Base-by-base conservation (phyloP, 2,113 vertebrate species). In the Mormoops blainvillei region DNA sequence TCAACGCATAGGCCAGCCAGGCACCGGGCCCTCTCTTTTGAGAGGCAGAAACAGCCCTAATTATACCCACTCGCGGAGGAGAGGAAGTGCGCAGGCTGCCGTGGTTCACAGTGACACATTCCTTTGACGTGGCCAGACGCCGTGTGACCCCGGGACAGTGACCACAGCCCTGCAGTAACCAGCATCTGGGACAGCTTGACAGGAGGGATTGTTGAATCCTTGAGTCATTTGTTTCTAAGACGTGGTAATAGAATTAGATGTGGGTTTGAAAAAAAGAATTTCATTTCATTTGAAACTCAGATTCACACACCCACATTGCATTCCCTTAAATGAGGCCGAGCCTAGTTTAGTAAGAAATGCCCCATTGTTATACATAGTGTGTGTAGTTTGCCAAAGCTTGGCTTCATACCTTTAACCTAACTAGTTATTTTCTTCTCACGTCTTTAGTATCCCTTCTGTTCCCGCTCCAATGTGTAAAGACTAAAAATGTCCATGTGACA, bases 211-310 rank as follows among this genome's bases (percentile, higher is more conserved):
- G 52, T 85, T 68, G 22, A 95, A 68, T 31, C 36, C 38, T 43
- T 85, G 61, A 85, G 48, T 94, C 22, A 45, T 85, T 85, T 81
- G 76, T 15, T 67, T 91, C 86, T 58, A 61, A 94, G 61, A 84
- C 15, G 31, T 1, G 38, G 54, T 68, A 61, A 50, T 43, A 87
- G n/a, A 71, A 91, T 28, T 48, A 54, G 65, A 19, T 82, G 10
- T 36, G 24, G 31, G 43, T 83, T 76, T 86, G 67, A 93, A 91
- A 77, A 36, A 67, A 89, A 48, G 41, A 65, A 88, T 68, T 68
- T 67, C 7, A 88, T 68, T 68, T 67, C 7, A 48, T 52, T 70
- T 89, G 93, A 94, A 90, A 84, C 0, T 38, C 12, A 16, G n/a
- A n/a, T 63, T n/a, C 80, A 31, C 24, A 38, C 12, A 28, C 5